Percentiles rank a stretch among this genome's conserved stretches.
Evolutionary conservation across 2,888 invertebrate species (phyloP).

Genomic region (Drosophila acutilabella): DNA sequence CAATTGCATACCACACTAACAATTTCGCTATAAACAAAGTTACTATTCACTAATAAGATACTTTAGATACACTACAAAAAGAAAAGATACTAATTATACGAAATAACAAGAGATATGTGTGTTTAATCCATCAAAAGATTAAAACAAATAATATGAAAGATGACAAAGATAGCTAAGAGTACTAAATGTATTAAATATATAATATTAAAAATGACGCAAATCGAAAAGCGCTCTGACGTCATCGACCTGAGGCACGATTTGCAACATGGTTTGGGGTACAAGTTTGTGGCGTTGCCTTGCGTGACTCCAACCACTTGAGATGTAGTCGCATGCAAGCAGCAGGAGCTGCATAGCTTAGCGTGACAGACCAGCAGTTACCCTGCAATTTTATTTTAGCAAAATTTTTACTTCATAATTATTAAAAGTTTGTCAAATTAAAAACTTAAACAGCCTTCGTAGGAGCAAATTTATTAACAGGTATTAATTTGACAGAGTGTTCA

Average conservation of each 20-base stretch:
- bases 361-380: neutral
- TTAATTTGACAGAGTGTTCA: too few relatives aligned
- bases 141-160: constrained; percentile 6
- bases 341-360: neutral
- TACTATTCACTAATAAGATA: neutral
- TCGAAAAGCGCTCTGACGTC: constrained; percentile 40
- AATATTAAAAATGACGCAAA: constrained; percentile 30
- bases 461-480: too few relatives aligned
- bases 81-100: neutral
- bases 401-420: too few relatives aligned
- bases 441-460: too few relatives aligned
- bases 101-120: neutral
- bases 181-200: neutral
- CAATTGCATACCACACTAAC: neutral
- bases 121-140: neutral
- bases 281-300: constrained; percentile 20
- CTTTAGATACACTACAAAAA: neutral
- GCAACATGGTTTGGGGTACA: constrained; percentile 7
- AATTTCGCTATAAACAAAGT: neutral
- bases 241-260: constrained; percentile 22
- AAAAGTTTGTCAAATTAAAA: too few relatives aligned
- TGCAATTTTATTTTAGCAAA: neutral
- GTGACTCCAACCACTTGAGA: constrained; percentile 23
- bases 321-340: neutral
- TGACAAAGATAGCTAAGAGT: neutral